Evolutionary conservation across 1,140 invertebrate species (phyloP).

Genomic region (Caerostris extrusa): DNA sequence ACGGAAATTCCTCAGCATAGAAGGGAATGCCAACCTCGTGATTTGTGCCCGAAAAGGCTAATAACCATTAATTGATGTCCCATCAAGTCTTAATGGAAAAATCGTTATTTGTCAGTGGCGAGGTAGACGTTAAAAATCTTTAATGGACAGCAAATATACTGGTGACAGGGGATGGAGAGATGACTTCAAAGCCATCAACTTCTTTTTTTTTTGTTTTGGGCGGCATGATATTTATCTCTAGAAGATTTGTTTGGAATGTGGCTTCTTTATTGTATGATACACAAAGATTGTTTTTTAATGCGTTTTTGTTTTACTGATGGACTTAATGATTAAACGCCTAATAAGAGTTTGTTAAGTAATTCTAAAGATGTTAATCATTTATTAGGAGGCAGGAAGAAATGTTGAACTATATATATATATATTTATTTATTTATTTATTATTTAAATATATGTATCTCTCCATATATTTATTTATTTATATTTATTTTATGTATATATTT

Average conservation of each 20-base stretch:
- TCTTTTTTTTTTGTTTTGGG: neutral
- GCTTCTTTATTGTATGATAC: neutral
- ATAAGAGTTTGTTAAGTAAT: too few relatives aligned
- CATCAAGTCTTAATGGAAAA: constrained; percentile 45
- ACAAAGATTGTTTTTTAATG: too few relatives aligned
- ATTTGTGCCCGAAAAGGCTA: constrained; percentile 27
- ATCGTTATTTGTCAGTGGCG: constrained; percentile 15
- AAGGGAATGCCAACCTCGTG: constrained; percentile 18
- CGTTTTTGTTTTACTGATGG: too few relatives aligned
- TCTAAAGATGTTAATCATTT: too few relatives aligned
- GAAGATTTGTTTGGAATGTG: neutral
- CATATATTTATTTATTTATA: too few relatives aligned
- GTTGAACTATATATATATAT: too few relatives aligned
- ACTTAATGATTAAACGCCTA: too few relatives aligned
- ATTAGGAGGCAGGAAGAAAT: too few relatives aligned
- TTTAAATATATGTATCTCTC: too few relatives aligned
- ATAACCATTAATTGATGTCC: constrained; percentile 47
- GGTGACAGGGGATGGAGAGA: neutral
- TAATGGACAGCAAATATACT: constrained; percentile 15
- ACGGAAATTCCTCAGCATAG: neutral
- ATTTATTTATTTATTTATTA: too few relatives aligned
- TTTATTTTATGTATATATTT: too few relatives aligned
- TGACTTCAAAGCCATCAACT: neutral
- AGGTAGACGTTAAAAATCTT: neutral
- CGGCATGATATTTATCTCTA: neutral